Evolutionary conservation across 2,797 vertebrate species (phyloP).

Genomic region (Acanthis flammea): DNA sequence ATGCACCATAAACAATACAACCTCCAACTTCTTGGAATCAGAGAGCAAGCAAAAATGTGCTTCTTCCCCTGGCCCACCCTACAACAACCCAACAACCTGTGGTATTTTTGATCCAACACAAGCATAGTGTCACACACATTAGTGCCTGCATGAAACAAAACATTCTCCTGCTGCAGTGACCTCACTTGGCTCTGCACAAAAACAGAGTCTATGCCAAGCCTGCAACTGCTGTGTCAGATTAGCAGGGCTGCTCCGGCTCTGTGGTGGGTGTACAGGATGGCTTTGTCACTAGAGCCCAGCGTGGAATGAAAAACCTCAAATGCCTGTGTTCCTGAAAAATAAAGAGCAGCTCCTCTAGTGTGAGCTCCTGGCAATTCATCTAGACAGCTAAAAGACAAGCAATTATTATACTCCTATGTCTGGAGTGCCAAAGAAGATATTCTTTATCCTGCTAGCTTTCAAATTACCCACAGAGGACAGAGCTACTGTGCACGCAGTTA

Average conservation of each 20-base stretch:
- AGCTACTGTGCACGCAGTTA: neutral
- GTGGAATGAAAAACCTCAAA: neutral
- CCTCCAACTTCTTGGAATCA: neutral
- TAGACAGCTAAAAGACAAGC: neutral
- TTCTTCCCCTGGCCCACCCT: neutral
- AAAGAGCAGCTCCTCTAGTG: neutral
- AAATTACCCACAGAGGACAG: neutral
- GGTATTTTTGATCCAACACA: neutral
- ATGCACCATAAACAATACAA: accelerated
- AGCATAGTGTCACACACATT: neutral
- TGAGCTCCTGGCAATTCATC: neutral
- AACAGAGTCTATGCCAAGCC: neutral
- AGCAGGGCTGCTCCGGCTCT: neutral
- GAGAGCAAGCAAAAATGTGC: accelerated
- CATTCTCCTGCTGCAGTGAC: neutral
- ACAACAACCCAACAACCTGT: neutral
- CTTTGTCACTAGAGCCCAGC: neutral
- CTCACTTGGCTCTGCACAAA: neutral
- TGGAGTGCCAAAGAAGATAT: neutral
- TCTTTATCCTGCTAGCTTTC: neutral
- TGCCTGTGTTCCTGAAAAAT: accelerated
- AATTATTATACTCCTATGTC: neutral
- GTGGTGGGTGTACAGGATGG: accelerated
- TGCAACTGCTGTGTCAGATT: neutral
- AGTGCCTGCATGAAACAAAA: neutral